Base-by-base conservation (phyloP, 1,140 invertebrate species). In the Forficula auricularia region DNA sequence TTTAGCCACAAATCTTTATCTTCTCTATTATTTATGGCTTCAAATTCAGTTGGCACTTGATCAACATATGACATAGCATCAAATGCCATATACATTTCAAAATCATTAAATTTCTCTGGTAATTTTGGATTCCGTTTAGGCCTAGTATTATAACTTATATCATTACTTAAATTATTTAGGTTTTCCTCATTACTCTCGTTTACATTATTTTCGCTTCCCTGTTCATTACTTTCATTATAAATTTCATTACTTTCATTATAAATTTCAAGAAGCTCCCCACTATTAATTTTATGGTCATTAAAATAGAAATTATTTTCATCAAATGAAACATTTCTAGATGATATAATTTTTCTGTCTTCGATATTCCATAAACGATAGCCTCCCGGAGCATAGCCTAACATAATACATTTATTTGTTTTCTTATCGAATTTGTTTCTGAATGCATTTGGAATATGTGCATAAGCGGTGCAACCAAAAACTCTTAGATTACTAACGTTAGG, bases 401-500 rank as follows among this genome's bases (percentile, higher is more conserved):
- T 40, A 3, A 40, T 22, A 38, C 36, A 38, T 40, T 37, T 36
- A 3, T 46, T n/a, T 2, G 40, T 10, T 13, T 41, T 20, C 12
- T 41, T 42, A 2, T 46, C 30, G 19, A 49, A 45, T 22, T 49
- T 49, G 22, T 22, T 38, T 12, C 10, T 35, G 9, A n/a, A 45
- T 0, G 46, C 40, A 40, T 42, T 50, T 44, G 2, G 50, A 33
- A 50, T 47, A 14, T 45, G 43, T 10, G n/a, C 4, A 31, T 52
- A 45, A 40, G 36, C 46, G 15, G 9, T 42, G 34, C 38, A 47
- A 13, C 45, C 37, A 38, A 48, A 51, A 14, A 50, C 38, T 22
- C 44, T 3, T 8, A 50, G 19, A 40, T 50, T 49, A 45, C 15
- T 44, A 6, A 50, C 12, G 30, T 44, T 37, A 3, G 49, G 49